Base-by-base conservation (phyloP, 2,888 invertebrate species). In the Galerucella calmariensis region DNA sequence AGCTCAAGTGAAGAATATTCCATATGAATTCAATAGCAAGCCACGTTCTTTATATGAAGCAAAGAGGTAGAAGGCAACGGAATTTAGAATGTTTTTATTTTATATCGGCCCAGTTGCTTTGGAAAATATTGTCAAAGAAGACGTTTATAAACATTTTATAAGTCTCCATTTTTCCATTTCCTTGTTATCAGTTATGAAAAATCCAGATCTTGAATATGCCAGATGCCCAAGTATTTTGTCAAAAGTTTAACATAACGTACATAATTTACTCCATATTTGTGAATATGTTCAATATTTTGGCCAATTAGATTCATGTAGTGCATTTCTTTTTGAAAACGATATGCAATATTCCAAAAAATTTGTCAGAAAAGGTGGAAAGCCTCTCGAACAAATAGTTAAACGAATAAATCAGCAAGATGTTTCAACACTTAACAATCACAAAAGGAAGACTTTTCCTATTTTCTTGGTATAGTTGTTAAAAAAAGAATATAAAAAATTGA, bases 1-100 rank as follows among this genome's bases (percentile, higher is more conserved):
- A 24, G 70, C 58, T 20, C 70, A 70, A 51, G n/a, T 51, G 51
- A 70, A 63, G 51, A 70, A 70, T 70, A 70, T 70, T 62, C 70
- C 70, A 48, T 11, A 27, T 20, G 70, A 70, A 14, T 70, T 70
- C 59, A 59, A 59, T 61, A 27, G 27, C 8, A 61, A 61, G 24
- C 61, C 61, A 20, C 61, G 27, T 11, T 24, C 20, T 61, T 24
- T 61, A 61, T 5, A 24, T 20, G 61, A 61, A 61, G 24, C 20
- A 2, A 61, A 61, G 24, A 61, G 61, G 20, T 61, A 27, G 61
- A 61, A 61, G 12, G 61, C 61, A 24, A 24, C 61, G 3, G 61
- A 61, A 61, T 61, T 24, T 27, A 27, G 27, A 27, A 27, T 27
- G 27, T 27, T 27, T 27, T 27, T 27, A 27, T 27, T 27, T 27